Conservation (phyloP, 1,140 invertebrate species). For the Leptopilina boulardi region DNA sequence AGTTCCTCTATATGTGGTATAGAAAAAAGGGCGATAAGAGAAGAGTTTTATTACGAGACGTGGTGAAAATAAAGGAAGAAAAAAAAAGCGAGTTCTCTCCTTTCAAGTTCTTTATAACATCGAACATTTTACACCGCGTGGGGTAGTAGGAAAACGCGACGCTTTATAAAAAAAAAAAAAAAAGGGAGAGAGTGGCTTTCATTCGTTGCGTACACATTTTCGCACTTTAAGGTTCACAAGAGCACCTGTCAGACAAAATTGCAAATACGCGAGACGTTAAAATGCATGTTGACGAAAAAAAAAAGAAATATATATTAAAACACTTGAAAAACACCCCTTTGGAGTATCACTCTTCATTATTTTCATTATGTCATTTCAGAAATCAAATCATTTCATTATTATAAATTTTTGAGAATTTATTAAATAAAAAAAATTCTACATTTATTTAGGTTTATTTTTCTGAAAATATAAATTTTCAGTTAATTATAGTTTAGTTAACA, state of each 20-base stretch:
- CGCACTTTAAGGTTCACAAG: constrained; percentile 31
- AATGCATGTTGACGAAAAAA: not conserved
- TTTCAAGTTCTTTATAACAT: constrained; percentile 18
- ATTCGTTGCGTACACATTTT: constrained; percentile 14
- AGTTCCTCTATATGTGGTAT: not conserved
- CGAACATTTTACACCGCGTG: constrained; percentile 19
- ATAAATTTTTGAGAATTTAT: too few relatives aligned
- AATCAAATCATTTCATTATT: too few relatives aligned
- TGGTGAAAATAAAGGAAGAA: constrained; percentile 7
- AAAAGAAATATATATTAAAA: not conserved
- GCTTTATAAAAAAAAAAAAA: constrained; percentile 12
- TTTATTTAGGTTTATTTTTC: too few relatives aligned
- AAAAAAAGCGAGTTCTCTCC: constrained; percentile 20
- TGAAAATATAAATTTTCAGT: too few relatives aligned
- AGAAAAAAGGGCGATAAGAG: not conserved
- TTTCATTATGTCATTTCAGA: too few relatives aligned
- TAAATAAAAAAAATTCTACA: too few relatives aligned
- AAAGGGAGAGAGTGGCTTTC: constrained; percentile 7
- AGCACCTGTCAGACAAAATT: constrained; percentile 26
- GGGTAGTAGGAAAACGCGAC: constrained; percentile 29
- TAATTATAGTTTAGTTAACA: too few relatives aligned
- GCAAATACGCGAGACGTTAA: not conserved
- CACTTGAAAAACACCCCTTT: not conserved
- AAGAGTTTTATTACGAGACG: constrained; percentile 27
- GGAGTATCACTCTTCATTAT: too few relatives aligned